Conservation (phyloP, 2,797 vertebrate genomes). For the Sebastes aleutianus region DNA sequence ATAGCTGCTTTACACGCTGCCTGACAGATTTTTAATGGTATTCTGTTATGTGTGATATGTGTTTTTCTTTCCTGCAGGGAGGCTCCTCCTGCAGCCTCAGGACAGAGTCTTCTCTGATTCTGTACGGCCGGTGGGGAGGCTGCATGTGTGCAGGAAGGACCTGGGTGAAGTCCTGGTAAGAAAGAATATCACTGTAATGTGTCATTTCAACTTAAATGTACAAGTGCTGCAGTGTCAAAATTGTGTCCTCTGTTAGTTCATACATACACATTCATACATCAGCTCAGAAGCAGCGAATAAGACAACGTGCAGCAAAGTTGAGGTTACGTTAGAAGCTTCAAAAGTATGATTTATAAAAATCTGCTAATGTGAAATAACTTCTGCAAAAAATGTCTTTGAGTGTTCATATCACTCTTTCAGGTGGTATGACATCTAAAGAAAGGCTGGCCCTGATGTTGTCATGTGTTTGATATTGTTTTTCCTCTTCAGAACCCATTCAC, state of each 20-base stretch:
- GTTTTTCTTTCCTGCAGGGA: constrained; percentile 81
- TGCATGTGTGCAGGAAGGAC: constrained; percentile 92
- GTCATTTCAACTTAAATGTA: background rate
- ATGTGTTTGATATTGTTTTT: background rate
- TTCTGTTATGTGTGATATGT: constrained; percentile 50
- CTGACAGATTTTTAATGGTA: constrained; percentile 49
- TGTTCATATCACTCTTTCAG: background rate
- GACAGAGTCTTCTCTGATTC: constrained; percentile 89
- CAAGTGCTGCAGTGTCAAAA: background rate
- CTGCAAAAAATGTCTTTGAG: background rate
- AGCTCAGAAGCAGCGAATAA: background rate
- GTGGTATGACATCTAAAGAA: background rate
- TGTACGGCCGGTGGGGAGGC: constrained; percentile 85
- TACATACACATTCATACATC: background rate
- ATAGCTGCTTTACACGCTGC: constrained; percentile 26
- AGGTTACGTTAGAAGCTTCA: background rate
- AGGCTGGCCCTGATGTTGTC: background rate
- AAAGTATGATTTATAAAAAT: background rate
- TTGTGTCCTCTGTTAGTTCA: background rate
- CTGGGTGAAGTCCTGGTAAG: constrained; percentile 90
- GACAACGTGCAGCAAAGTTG: background rate
- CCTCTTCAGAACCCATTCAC: constrained; percentile 86
- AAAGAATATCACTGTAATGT: background rate
- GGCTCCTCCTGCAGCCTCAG: constrained; percentile 88
- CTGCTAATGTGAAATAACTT: background rate